Evolutionary conservation across 2,113 vertebrate genomes (phyloP), one percentile per base, ranked within the genome.

Genomic region (Cromileptes altivelis): DNA sequence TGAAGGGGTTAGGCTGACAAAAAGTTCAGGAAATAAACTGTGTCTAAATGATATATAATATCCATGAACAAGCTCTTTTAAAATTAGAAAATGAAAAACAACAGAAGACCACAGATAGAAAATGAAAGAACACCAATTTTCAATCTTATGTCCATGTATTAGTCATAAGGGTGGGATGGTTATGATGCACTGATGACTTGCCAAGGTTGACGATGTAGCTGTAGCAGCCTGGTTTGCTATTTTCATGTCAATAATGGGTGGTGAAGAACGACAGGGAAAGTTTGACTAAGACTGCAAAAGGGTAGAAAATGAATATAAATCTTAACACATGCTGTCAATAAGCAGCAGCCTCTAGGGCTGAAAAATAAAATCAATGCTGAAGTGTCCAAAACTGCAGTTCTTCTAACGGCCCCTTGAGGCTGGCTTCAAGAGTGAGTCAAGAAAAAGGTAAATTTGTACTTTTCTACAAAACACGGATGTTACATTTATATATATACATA

Each of bases 11-110:
- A 25, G 10, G 69, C 23, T 11, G 45, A 3, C 47, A 18, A 52
- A 64, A 68, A 50, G 27, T 69, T 65, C 14, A 25, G 42, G 15
- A 65, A 73, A 78, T 45, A 70, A 73, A 61, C 33, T 3, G 10
- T 13, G 71, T 78, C 17, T 63, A 37, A 50, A 61, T 62, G 11
- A 61, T 14, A 49, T 21, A 70, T n/a, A 42, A 30, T 19, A 63
- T 3, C 27, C 19, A 55, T 17, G 3, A 49, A 23, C 27, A 40
- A 53, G 4, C 19, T 40, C 4, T 18, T 63, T 27, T 23, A 49
- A 45, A 17, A 30, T 49, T 40, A 25, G 2, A 33, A 27, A 79
- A 76, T 21, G 1, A 64, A 71, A 11, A 72, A 45, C 42, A 4
- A 49, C 27, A 3, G 19, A 27, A 6, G 23, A 63, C 4, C 12